Conservation (phyloP, 2,113 vertebrate genomes). For the Sclerurus mexicanus region DNA sequence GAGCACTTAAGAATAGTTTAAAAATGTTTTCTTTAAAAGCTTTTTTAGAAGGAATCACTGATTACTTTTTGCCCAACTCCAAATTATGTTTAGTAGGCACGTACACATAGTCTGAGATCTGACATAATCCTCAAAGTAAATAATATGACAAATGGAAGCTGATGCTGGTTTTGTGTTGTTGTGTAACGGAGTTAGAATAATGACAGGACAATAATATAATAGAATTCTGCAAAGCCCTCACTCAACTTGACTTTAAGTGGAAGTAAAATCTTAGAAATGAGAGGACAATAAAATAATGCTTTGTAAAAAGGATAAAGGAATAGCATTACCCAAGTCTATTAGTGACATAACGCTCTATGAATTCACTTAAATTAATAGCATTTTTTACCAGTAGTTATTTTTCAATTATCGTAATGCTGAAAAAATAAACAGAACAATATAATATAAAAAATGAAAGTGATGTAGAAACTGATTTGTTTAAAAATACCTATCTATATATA, state of each 20-base stretch:
- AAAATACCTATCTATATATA: neutral
- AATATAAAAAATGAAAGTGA: constrained; percentile 51
- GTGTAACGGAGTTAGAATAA: constrained; percentile 68
- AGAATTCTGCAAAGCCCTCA: constrained; percentile 60
- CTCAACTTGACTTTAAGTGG: constrained; percentile 66
- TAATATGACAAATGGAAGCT: constrained; percentile 63
- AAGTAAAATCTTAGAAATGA: constrained; percentile 69
- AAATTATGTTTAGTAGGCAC: constrained; percentile 46
- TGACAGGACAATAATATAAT: constrained; percentile 65
- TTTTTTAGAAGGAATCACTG: neutral
- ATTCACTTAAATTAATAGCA: constrained; percentile 76
- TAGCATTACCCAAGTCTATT: constrained; percentile 67
- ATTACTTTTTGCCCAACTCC: neutral
- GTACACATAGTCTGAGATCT: constrained; percentile 25
- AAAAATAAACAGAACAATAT: constrained; percentile 63
- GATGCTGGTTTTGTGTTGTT: constrained; percentile 47
- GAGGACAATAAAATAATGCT: constrained; percentile 71
- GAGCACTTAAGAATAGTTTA: neutral
- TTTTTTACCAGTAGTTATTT: constrained; percentile 71
- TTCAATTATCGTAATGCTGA: constrained; percentile 73
- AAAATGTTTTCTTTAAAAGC: neutral
- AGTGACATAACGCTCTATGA: constrained; percentile 63
- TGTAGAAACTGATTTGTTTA: constrained; percentile 31
- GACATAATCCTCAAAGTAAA: constrained; percentile 51
- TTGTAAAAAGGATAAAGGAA: constrained; percentile 73